Base-by-base conservation (phyloP, 2,888 invertebrate species). In the Aspidiotus rigidus region DNA sequence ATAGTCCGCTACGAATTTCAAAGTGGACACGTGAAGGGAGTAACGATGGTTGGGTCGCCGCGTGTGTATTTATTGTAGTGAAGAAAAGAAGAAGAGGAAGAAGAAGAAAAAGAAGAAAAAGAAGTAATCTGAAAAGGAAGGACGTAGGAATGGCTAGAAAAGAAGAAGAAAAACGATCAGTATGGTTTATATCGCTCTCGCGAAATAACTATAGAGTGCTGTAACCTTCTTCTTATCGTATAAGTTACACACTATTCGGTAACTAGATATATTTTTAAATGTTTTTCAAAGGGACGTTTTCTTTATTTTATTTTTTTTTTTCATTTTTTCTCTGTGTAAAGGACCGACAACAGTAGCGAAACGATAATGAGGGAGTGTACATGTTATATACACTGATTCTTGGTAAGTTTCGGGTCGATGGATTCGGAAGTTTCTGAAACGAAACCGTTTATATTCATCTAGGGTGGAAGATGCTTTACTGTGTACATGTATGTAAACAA, bases 401-500 rank as follows among this genome's bases (percentile, higher is more conserved):
- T 6, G 49, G n/a, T 2, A 49, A 49, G 49, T 49, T 49, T 59
- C 39, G 28, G 59, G 28, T 59, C 39, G 59, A 56, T 56, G 6
- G 56, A 39, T 59, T 59, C 59, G 59, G 59, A 59, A 59, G 28
- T 59, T 15, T 59, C 39, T 28, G 39, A 59, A 17, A 59, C 16
- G 28, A 56, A 15, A 13, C 17, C 59, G 17, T 10, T 59, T 59
- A 39, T 17, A 59, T 11, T 7, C 9, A 17, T 17, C 16, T 28
- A 10, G 28, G 28, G 59, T 59, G 39, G 28, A 39, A 59, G 10
- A 59, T 7, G 13, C 8, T 7, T 1, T 13, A 59, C 11, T 49
- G n/a, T 49, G 10, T 17, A 59, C 16, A 39, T 17, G 28, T 17
- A 67, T 67, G 67, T 67, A 67, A 67, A 67, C 67, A 67, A 67